A percentile compares a stretch with the other conserved stretches of the same genome.
These are phyloP conservation scores for Megaustenia siamemsis DNA, from an alignment of 2,888 invertebrate species.

Conservation along the genomic window DNA sequence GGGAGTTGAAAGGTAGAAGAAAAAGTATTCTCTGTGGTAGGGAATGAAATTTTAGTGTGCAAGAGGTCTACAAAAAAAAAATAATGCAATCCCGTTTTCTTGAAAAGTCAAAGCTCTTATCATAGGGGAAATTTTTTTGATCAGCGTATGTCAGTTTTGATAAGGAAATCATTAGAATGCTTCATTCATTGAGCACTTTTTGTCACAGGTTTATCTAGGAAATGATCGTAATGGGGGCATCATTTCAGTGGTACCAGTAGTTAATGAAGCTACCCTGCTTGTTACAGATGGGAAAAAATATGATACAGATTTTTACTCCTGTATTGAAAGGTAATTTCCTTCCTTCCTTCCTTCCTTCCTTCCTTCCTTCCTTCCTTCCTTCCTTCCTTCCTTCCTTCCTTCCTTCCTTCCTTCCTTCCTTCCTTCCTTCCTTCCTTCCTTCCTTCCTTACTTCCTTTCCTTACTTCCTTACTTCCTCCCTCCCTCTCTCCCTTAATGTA, in stretches of 20 bases:
- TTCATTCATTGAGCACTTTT: slow-evolving; percentile 30
- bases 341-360: neutral
- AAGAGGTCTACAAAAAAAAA: too few species aligned
- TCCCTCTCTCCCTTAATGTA: neutral
- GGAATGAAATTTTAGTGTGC: too few species aligned
- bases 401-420: neutral
- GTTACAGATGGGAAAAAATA: neutral
- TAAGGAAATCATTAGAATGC: too few species aligned
- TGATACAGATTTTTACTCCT: slow-evolving; percentile 34
- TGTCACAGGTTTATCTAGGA: slow-evolving; percentile 67
- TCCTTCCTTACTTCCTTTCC: neutral
- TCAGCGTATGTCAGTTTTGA: too few species aligned
- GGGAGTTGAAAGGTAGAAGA: too few species aligned
- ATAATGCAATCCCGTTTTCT: too few species aligned
- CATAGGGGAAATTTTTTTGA: too few species aligned
- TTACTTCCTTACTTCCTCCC: too few species aligned
- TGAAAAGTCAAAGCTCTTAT: too few species aligned
- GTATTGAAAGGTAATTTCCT: slow-evolving; percentile 45
- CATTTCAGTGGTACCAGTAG: slow-evolving; percentile 74
- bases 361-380: neutral
- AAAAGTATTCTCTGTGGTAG: too few species aligned
- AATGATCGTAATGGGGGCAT: slow-evolving; percentile 67
- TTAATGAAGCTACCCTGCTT: slow-evolving; percentile 68
- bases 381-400: neutral
- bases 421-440: neutral